Evolutionary conservation across 2,113 vertebrate species (phyloP).

Genomic region (Taurulus bubalis): DNA sequence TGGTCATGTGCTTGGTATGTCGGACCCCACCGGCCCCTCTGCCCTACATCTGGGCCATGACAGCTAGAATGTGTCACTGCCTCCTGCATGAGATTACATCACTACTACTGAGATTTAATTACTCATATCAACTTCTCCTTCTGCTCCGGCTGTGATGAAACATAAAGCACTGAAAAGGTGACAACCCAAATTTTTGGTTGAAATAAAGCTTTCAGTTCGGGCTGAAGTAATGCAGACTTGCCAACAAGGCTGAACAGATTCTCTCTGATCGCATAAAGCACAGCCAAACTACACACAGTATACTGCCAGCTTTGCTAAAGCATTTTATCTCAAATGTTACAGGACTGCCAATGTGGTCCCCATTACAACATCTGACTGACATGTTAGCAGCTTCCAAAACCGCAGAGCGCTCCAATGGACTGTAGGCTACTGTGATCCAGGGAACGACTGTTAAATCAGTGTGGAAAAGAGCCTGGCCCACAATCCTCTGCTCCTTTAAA

Average conservation of each 20-base stretch:
- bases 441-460: slow-evolving; percentile 32
- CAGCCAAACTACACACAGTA: slow-evolving; percentile 57
- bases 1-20: slow-evolving; percentile 53
- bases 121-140: background rate
- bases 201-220: slow-evolving; percentile 7
- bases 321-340: slow-evolving; percentile 66
- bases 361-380: slow-evolving; percentile 72
- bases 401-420: slow-evolving; percentile 45
- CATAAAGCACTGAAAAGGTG: background rate
- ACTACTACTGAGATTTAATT: slow-evolving; percentile 4
- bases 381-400: slow-evolving; percentile 59
- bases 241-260: slow-evolving; percentile 32
- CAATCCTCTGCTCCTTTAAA: slow-evolving; percentile 34
- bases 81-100: slow-evolving; percentile 28
- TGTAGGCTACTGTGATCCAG: slow-evolving; percentile 55
- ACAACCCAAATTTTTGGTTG: background rate
- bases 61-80: slow-evolving; percentile 19
- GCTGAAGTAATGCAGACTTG: slow-evolving; percentile 5
- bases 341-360: slow-evolving; percentile 40
- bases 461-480: slow-evolving; percentile 30
- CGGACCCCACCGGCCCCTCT: slow-evolving; percentile 2
- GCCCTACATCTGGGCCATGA: slow-evolving; percentile 29
- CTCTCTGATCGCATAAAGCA: slow-evolving; percentile 11
- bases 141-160: background rate
- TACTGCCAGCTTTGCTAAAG: slow-evolving; percentile 45